Conservation (phyloP, 2,797 vertebrate genomes). For the Myioborus miniatus region DNA sequence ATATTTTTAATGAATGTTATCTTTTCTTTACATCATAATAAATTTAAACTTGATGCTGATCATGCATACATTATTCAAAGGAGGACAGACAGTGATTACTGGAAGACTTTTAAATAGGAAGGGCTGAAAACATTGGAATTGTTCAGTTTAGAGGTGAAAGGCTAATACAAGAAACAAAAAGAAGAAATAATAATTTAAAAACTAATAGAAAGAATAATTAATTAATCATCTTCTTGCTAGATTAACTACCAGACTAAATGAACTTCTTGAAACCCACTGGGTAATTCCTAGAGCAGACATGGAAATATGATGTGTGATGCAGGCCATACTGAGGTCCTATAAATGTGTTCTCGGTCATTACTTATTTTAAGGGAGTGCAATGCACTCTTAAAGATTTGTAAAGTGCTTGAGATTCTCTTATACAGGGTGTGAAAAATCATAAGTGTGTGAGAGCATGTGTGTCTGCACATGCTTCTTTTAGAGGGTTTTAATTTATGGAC, state of each 20-base stretch:
- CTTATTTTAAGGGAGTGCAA: slow-evolving; percentile 14
- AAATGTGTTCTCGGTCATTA: slow-evolving; percentile 26
- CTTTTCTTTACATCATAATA: background rate
- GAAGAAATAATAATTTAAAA: background rate
- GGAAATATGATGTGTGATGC: slow-evolving; percentile 3
- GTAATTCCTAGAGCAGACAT: background rate
- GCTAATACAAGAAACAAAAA: background rate
- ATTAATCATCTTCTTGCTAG: background rate
- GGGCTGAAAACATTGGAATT: background rate
- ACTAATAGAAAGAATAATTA: background rate
- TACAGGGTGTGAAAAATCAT: slow-evolving; percentile 13
- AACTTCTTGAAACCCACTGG: background rate
- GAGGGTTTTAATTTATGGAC: slow-evolving; percentile 9
- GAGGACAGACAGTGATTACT: background rate
- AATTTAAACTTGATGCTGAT: background rate
- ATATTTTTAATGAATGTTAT: background rate
- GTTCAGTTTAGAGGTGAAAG: background rate
- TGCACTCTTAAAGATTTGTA: slow-evolving; percentile 34
- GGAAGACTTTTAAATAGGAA: background rate
- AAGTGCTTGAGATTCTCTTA: slow-evolving; percentile 41
- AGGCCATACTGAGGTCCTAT: slow-evolving; percentile 4
- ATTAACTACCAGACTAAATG: background rate
- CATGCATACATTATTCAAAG: background rate
- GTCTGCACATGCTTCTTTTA: background rate
- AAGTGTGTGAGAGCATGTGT: background rate